Conservation (phyloP, 1,140 invertebrate species). For the Hydropsyche tenuis region DNA sequence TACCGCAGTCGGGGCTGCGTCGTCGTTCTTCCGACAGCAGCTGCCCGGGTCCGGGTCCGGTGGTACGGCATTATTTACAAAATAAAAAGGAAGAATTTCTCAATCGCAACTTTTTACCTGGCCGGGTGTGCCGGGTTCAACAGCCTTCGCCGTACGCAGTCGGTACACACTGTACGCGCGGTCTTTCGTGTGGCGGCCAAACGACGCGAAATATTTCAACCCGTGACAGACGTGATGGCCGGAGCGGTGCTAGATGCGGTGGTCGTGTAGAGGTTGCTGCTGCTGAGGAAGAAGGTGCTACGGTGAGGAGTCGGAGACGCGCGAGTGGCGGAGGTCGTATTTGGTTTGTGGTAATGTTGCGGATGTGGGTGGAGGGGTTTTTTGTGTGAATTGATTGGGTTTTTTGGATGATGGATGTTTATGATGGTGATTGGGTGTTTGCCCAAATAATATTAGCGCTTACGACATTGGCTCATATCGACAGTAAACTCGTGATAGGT, state of each 20-base stretch:
- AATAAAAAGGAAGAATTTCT: slow-evolving; percentile 47
- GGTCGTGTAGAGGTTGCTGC: too few species aligned
- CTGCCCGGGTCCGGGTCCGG: slow-evolving; percentile 10
- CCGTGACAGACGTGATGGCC: background rate
- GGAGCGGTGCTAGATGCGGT: background rate
- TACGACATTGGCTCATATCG: too few species aligned
- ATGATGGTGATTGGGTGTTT: too few species aligned
- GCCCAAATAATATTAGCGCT: too few species aligned
- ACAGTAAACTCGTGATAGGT: too few species aligned
- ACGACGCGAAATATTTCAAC: slow-evolving; percentile 42
- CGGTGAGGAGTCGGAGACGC: background rate
- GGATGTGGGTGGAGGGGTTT: too few species aligned
- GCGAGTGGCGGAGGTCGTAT: background rate
- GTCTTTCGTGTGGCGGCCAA: slow-evolving; percentile 12
- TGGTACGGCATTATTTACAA: slow-evolving; percentile 37
- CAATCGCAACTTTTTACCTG: slow-evolving; percentile 48
- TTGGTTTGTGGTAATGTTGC: background rate
- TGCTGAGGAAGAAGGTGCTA: background rate
- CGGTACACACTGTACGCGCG: background rate
- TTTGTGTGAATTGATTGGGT: too few species aligned
- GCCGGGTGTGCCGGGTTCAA: slow-evolving; percentile 38
- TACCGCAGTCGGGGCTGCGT: too few species aligned
- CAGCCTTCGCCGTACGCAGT: slow-evolving; percentile 17
- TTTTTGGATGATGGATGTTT: too few species aligned
- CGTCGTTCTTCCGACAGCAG: slow-evolving; percentile 31